Percentiles rank a stretch among this genome's conserved stretches.
These are phyloP conservation scores for Catostomus latipinnis DNA, from an alignment of 2,797 vertebrate genomes.

Conservation along the genomic window DNA sequence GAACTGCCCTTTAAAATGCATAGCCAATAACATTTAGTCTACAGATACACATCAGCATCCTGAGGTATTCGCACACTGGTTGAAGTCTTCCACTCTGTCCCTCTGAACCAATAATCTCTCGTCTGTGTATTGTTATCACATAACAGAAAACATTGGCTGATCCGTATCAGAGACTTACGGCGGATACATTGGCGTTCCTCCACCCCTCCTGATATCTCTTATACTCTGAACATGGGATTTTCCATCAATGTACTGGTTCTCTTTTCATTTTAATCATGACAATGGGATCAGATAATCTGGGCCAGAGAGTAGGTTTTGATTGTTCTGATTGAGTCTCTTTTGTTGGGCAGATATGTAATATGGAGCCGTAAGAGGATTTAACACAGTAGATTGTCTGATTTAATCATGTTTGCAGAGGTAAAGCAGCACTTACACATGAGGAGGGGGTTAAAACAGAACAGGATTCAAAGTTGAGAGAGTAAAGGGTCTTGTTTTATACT, in stretches of 20 bases:
- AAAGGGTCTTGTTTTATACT: constrained; percentile 35
- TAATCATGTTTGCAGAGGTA: constrained; percentile 77
- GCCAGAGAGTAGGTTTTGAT: constrained; percentile 72
- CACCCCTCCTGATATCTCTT: constrained; percentile 70
- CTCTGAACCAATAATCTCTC: constrained; percentile 34
- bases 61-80: not conserved
- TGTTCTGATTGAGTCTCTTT: constrained; percentile 84
- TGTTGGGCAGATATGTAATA: constrained; percentile 85
- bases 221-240: constrained; percentile 80
- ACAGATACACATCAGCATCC: not conserved
- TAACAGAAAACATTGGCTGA: constrained; percentile 68
- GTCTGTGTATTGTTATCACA: constrained; percentile 63
- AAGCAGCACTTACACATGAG: constrained; percentile 68
- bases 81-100: not conserved
- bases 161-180: constrained; percentile 70
- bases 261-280: constrained; percentile 85
- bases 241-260: constrained; percentile 74
- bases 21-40: not conserved
- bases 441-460: constrained; percentile 49
- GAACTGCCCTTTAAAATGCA: not conserved
- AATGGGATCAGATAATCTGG: constrained; percentile 81
- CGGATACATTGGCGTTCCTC: constrained; percentile 63
- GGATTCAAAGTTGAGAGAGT: constrained; percentile 21
- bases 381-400: constrained; percentile 76
- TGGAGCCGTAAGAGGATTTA: constrained; percentile 83